Evolutionary conservation across 2,113 vertebrate species (phyloP), one percentile per base, ranked within the genome.

Genomic region (Thalassoma bifasciatum): DNA sequence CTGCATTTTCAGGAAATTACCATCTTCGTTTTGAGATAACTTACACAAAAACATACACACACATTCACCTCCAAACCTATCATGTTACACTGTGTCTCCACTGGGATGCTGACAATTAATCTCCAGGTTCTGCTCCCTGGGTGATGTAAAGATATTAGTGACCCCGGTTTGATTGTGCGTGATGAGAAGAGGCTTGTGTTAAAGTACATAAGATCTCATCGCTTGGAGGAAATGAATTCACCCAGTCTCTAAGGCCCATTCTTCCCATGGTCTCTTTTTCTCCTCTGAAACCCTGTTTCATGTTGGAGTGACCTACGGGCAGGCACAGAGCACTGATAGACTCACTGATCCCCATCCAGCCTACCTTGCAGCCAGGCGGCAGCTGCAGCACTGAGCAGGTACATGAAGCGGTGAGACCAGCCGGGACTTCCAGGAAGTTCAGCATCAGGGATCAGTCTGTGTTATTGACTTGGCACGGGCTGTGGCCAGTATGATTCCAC

Each of bases 401-500:
- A 87, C 80, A 77, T 50, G 78, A 53, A 84, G 76, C 62, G 23
- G 77, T 80, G 87, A 77, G 85, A 84, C 57, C 56, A 65, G 77
- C 65, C 8, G 21, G 68, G 63, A 66, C 83, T 89, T 91, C 86
- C 81, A 89, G 86, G 88, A 90, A 86, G 83, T 85, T 86, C 75
- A 87, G 77, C 86, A 86, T 86, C 84, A 81, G 74, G 85, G 89
- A 92, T 93, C 83, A 89, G 77, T 54, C 77, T 84, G 64, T 82
- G 87, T 92, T 91, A 92, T 93, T 90, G 90, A 91, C 86, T 91
- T 91, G 92, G 92, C 90, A 85, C 60, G 72, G 76, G 61, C 74
- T 87, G 71, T 66, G 72, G 81, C 75, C 84, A 86, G 82, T 89
- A 78, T 52, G 73, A 88, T 85, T 91, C 85, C 90, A 90, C 76